These are phyloP conservation scores for Sylvicola fuscatus DNA, from an alignment of 2,888 invertebrate species.

Conservation along the genomic window DNA sequence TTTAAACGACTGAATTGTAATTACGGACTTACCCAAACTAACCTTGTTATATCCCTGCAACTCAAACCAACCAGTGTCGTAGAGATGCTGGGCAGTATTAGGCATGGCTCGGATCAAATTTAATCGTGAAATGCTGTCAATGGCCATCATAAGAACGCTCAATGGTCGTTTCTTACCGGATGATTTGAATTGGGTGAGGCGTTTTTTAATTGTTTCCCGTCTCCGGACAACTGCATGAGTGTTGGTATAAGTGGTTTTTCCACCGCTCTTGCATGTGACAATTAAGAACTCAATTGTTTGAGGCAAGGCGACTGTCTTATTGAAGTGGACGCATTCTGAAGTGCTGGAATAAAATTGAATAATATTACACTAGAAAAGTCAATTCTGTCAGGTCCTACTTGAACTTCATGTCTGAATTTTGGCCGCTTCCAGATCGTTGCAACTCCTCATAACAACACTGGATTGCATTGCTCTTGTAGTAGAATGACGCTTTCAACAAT, in stretches of 20 bases:
- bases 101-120: constrained; percentile 60
- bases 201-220: constrained; percentile 27
- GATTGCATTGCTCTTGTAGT: constrained; percentile 10
- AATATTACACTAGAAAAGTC: no score
- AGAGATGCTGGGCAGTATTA: constrained; percentile 42
- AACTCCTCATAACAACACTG: constrained; percentile 19
- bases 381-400: constrained; percentile 2
- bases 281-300: constrained; percentile 26
- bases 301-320: constrained; percentile 17
- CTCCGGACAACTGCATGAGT: constrained; percentile 34
- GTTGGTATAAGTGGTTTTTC: constrained; percentile 18
- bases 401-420: constrained; percentile 11
- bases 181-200: constrained; percentile 11
- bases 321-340: constrained; percentile 28
- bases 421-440: constrained; percentile 13
- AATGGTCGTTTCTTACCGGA: constrained; percentile 17
- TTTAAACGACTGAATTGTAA: neutral
- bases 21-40: constrained; percentile 10
- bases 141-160: constrained; percentile 58
- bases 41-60: constrained; percentile 54
- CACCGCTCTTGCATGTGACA: constrained; percentile 27
- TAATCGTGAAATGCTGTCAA: constrained; percentile 66
- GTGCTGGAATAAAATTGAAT: constrained; percentile 16
- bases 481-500: constrained; percentile 12
- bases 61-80: constrained; percentile 45